Base-by-base conservation (phyloP, 2,113 vertebrate species). In the Rhabdomys dilectus region DNA sequence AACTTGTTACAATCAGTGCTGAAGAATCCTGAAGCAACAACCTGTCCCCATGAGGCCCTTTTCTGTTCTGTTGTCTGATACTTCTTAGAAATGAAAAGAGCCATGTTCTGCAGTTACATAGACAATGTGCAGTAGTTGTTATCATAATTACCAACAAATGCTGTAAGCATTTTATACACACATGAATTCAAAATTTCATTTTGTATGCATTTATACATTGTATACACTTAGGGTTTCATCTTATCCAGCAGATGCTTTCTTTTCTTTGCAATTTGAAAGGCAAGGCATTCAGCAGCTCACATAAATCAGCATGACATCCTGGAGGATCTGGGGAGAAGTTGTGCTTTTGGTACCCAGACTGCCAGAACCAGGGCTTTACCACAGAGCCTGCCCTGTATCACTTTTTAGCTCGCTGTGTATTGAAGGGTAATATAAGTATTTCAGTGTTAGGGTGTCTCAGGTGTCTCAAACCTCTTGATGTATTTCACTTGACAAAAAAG, bases 401-500 rank as follows among this genome's bases (percentile, higher is more conserved):
- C n/a, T 73, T 86, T 88, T 68, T 53, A 88, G 34, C 58, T 66
- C 29, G 24, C n/a, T 34, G 3, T 84, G 31, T 2, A 7, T 53
- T 17, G 51, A 72, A n/a, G 39, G 60, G 36, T 93, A 77, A 93
- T 0, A 1, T 56, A 93, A 81, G n/a, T 75, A 9, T 36, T 90
- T 91, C 39, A 81, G 22, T 36, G 7, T 73, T 31, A 78, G 16
- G 86, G 11, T 5, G 62, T 1, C 29, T 21, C 48, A 11, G 16
- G 7, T 88, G 8, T 91, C 77, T 91, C 36, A 80, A 72, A 92
- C 45, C 26, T 95, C 76, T 95, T 6, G 21, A 94, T 85, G 84
- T 92, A 95, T 92, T 94, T 97, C 86, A 87, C 45, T 75, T 75
- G 86, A 91, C 66, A 89, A 91, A 91, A 91, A 93, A 88, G 1